Conservation (phyloP, 2,888 invertebrate genomes). For the Temnothorax ravouxi region DNA sequence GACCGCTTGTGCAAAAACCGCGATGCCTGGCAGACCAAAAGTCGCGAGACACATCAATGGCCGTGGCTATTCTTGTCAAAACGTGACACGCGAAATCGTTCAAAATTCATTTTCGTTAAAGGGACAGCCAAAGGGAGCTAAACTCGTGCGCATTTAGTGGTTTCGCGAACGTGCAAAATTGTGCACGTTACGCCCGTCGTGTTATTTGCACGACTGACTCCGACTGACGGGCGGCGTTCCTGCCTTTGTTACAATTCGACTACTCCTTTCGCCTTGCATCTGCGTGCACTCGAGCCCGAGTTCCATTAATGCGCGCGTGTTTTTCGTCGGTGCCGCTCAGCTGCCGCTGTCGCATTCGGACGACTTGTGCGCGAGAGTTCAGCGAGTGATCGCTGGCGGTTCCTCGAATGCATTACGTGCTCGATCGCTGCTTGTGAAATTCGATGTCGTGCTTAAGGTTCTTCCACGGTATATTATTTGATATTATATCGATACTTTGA, state of each 20-base stretch:
- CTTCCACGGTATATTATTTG: not conserved
- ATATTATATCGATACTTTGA: conserved; percentile 10
- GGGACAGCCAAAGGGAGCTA: not conserved
- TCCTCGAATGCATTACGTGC: conserved; percentile 30
- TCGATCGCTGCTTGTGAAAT: conserved; percentile 19
- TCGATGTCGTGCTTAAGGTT: not conserved
- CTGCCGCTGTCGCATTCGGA: conserved; percentile 39
- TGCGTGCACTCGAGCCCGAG: conserved; percentile 54
- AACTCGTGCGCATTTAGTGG: not conserved
- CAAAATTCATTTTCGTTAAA: conserved; percentile 31
- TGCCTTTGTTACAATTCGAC: conserved; percentile 67
- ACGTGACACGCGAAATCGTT: not conserved
- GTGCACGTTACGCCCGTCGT: not conserved
- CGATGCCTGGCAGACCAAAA: not conserved
- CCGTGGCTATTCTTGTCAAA: not conserved
- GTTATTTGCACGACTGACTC: conserved; percentile 34
- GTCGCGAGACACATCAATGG: not conserved
- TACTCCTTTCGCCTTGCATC: conserved; percentile 61
- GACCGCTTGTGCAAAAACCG: conserved; percentile 19
- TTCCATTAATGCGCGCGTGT: conserved; percentile 45
- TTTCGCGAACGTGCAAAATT: conserved; percentile 6
- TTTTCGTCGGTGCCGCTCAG: conserved; percentile 51
- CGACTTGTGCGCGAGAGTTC: conserved; percentile 31
- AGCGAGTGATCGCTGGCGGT: conserved; percentile 29
- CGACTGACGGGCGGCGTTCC: not conserved